Evolutionary conservation across 2,888 invertebrate genomes (phyloP).

Genomic region (Syrista parreyssii): DNA sequence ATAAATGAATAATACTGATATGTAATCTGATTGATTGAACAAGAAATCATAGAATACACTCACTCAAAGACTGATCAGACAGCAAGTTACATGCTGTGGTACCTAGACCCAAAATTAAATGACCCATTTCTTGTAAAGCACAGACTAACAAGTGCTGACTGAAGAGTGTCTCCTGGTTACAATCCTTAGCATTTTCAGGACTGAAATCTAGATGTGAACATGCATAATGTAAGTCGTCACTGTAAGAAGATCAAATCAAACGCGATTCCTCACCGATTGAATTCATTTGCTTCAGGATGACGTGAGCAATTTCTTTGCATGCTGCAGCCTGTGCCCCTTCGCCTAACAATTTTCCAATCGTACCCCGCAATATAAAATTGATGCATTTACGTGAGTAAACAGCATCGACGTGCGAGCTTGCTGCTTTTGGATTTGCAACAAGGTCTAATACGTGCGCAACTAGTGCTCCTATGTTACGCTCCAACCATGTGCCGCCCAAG

Average conservation of each 20-base stretch:
- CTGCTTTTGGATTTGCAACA: slow-evolving; percentile 95
- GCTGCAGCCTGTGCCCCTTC: slow-evolving; percentile 98
- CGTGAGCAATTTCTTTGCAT: slow-evolving; percentile 91
- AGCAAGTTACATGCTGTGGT: slow-evolving; percentile 93
- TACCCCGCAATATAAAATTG: slow-evolving; percentile 91
- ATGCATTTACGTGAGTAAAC: slow-evolving; percentile 98
- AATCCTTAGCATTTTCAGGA: slow-evolving; percentile 92
- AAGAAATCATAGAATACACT: slow-evolving; percentile 65
- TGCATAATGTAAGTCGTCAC: background rate
- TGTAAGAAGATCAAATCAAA: background rate
- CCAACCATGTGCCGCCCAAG: slow-evolving; percentile 95
- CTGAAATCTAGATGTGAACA: slow-evolving; percentile 75
- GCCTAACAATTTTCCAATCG: slow-evolving; percentile 93
- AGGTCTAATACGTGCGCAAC: slow-evolving; percentile 92
- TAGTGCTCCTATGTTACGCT: slow-evolving; percentile 87
- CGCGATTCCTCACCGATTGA: slow-evolving; percentile 72
- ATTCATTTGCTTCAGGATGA: slow-evolving; percentile 95
- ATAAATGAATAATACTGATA: slow-evolving; percentile 63
- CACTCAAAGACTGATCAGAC: slow-evolving; percentile 86
- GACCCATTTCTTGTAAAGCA: slow-evolving; percentile 93
- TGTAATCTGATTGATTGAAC: slow-evolving; percentile 63
- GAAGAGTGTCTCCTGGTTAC: slow-evolving; percentile 89
- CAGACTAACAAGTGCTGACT: slow-evolving; percentile 93
- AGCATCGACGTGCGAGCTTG: slow-evolving; percentile 96
- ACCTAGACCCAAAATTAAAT: slow-evolving; percentile 89